Evolutionary conservation across 2,888 invertebrate species (phyloP), one percentile per base, ranked within the genome.

Genomic region (Microctonus hyperodae): DNA sequence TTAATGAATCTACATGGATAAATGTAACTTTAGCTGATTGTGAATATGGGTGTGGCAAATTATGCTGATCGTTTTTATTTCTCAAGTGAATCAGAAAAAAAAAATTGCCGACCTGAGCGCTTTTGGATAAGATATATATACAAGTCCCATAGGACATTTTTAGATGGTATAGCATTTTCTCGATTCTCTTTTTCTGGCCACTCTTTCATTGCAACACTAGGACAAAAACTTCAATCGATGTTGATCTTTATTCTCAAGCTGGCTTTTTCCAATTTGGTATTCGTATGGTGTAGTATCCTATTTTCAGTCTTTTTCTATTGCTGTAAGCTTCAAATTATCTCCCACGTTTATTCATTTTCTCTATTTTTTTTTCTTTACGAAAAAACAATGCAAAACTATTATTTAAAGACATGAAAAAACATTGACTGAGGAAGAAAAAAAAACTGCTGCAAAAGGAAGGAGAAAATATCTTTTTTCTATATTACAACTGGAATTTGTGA

Each of bases 101-200:
- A 48, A 60, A 44, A 48, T 31, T 44, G 48, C 48, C 23, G 23
- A 60, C 16, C 31, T 60, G 20, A 16, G 22, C 50, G 20, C 31
- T 48, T 60, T 60, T 60, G 10, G 44, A 20, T 37, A 56, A 31
- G 11, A 20, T 33, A n/a, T 16, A 44, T n/a, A n/a, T 31, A 60
- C 20, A 31, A 60, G 20, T 50, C 50, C 28, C 60, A 48, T 4
- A 28, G 48, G 60, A 60, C 28, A n/a, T 28, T 7, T 28, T 28
- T 28, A 28, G 3, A 28, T 5, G 7, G 28, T 7, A 7, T 4
- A 28, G 28, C 28, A 28, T 28, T 28, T 28, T 28, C 28, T 7
- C 28, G 3, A 28, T 28, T 28, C 7, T 28, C 7, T 28, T 28
- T 7, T 7, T 28, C 4, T 3, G 28, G 28, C 7, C 28, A 3